phyloP scores from a whole-genome alignment of 2,113 vertebrate genomes.

The Rhinopomastus cyanomelas region DNA sequence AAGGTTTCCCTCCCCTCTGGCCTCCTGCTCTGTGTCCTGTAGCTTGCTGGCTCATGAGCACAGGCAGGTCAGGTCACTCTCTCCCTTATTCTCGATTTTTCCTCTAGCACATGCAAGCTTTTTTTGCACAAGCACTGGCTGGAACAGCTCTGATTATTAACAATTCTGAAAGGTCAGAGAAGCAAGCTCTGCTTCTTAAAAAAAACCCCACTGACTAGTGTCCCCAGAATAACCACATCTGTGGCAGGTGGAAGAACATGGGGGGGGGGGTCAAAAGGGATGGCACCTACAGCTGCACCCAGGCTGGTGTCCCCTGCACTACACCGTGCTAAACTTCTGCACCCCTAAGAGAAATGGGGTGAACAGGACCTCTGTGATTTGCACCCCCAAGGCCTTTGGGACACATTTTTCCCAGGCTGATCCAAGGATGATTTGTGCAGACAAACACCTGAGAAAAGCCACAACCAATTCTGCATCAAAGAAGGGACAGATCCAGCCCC shows the following conservation, averaged over 20 bases:
- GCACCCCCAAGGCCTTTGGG: neutral
- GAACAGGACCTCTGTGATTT: neutral
- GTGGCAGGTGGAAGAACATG: neutral
- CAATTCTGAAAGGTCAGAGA: neutral
- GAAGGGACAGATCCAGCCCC: neutral
- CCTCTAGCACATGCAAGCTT: neutral
- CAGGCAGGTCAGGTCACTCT: neutral
- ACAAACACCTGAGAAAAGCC: neutral
- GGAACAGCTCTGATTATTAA: neutral
- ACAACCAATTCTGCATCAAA: neutral
- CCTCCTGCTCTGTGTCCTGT: neutral
- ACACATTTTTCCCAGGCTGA: neutral
- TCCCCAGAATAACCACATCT: neutral
- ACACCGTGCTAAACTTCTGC: accelerated
- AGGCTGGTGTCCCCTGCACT: neutral
- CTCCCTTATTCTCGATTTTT: neutral
- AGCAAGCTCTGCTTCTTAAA: neutral
- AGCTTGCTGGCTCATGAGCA: neutral
- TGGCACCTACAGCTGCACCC: neutral
- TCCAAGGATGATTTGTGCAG: neutral
- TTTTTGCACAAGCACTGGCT: neutral
- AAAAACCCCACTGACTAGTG: neutral
- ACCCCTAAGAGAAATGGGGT: accelerated
- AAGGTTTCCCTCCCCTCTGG: neutral
- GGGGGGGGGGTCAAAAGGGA: neutral